phyloP scores from a whole-genome alignment of 2,888 invertebrate species.

The Calameuta idolon region DNA sequence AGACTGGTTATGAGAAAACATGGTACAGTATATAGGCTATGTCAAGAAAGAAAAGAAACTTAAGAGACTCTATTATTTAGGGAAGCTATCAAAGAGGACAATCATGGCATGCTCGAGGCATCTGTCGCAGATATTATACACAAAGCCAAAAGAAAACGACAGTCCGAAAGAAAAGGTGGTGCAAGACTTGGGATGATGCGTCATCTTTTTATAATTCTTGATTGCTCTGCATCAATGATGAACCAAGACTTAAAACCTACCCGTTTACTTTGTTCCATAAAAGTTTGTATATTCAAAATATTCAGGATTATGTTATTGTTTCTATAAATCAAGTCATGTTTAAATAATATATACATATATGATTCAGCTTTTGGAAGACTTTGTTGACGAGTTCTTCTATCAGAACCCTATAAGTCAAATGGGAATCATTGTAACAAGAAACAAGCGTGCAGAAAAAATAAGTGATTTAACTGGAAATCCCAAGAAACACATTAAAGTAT shows the following conservation, averaged over 20 bases:
- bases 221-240: slow-evolving; percentile 94
- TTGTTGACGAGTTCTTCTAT: slow-evolving; percentile 97
- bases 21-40: slow-evolving; percentile 72
- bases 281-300: slow-evolving; percentile 70
- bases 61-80: slow-evolving; percentile 65
- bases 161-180: slow-evolving; percentile 78
- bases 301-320: neutral
- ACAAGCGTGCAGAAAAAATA: slow-evolving; percentile 93
- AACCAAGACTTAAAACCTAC: slow-evolving; percentile 96
- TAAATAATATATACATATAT: slow-evolving; percentile 7
- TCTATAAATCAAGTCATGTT: neutral
- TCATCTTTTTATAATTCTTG: slow-evolving; percentile 90
- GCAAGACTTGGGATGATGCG: slow-evolving; percentile 98
- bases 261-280: slow-evolving; percentile 85
- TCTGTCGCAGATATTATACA: slow-evolving; percentile 93
- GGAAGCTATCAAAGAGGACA: slow-evolving; percentile 97
- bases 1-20: slow-evolving; percentile 94
- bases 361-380: slow-evolving; percentile 87
- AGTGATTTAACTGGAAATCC: slow-evolving; percentile 91
- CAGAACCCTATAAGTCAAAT: slow-evolving; percentile 99
- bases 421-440: slow-evolving; percentile 90
- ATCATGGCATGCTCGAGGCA: slow-evolving; percentile 90
- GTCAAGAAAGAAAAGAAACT: slow-evolving; percentile 9
- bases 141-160: slow-evolving; percentile 85
- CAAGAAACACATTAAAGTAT: slow-evolving; percentile 81